Evolutionary conservation across 2,113 vertebrate genomes (phyloP), one percentile per base, ranked within the genome.

Genomic region (Telmatochromis sp.): DNA sequence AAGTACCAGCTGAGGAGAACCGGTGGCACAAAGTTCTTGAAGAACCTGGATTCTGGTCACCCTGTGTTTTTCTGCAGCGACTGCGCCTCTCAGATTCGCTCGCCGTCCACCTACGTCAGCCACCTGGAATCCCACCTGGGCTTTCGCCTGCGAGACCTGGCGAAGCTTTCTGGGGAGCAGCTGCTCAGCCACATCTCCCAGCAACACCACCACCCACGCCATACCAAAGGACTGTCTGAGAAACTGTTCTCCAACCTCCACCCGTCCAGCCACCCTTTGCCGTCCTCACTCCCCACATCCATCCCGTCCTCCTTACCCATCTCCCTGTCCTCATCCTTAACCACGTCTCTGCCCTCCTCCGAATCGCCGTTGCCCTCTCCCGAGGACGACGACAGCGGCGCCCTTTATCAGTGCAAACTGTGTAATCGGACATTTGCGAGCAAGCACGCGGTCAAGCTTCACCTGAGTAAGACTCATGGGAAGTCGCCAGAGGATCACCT

Each of bases 351-450:
- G 63, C 70, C 95, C 87, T 92, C 92, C 2, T 89, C 94, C 19
- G 89, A 96, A 73, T 2, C 95, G n/a, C 93, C 94, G 1, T 93
- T 95, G 11, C 97, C 98, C 79, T 98, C 97, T 84, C 97, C 97
- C 0, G 98, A 99, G 85, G 98, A 99, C 83, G 99, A 99, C 70
- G 95, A 96, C 1, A 93, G 94, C 1, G 98, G 96, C 80, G 96
- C 97, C 91, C 95, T 97, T 85, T 98, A 99, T 95, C 98, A 99
- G 96, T 99, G 98, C 96, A 99, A 98, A 96, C 98, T 99, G 88
- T 99, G 99, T 95, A 99, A 99, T 92, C 98, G 99, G 97, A 99
- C 99, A 96, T 99, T 99, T 97, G 98, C 98, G 1, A 99, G 99
- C 96, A 99, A 99, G 96, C 99, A 99, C 21, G 99, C 99, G 2